phyloP scores from a whole-genome alignment of 2,797 vertebrate genomes.

The Glossophaga mutica region DNA sequence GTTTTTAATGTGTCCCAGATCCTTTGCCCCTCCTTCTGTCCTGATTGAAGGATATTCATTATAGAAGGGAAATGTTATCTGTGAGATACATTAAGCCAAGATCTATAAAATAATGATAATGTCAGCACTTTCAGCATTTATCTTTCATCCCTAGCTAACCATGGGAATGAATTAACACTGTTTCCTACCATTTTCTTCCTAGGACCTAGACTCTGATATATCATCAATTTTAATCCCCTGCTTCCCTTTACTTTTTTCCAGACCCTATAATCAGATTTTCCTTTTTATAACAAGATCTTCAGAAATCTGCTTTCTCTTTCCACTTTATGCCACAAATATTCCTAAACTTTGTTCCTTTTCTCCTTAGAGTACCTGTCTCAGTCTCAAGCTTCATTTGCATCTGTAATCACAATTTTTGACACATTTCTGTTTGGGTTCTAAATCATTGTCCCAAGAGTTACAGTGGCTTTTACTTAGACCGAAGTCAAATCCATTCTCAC shows the following conservation, averaged over 20 bases:
- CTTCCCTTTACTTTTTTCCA: constrained; percentile 12
- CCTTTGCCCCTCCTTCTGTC: neutral
- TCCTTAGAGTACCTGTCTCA: neutral
- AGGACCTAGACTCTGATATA: neutral
- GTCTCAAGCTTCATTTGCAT: neutral
- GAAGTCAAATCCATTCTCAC: constrained; percentile 5
- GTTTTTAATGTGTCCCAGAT: constrained; percentile 61
- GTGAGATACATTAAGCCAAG: constrained; percentile 31
- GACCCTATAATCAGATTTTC: neutral
- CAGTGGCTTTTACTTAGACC: neutral
- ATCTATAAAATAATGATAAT: constrained; percentile 34
- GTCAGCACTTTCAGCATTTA: neutral
- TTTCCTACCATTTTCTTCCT: constrained; percentile 3
- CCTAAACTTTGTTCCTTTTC: neutral
- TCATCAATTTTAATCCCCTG: neutral
- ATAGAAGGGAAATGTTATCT: constrained; percentile 51
- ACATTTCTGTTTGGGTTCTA: constrained; percentile 5
- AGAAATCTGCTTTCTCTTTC: neutral
- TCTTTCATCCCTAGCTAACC: neutral
- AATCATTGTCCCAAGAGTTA: neutral
- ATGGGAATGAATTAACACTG: neutral
- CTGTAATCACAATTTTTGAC: neutral
- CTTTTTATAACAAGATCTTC: constrained; percentile 25
- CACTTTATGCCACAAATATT: neutral
- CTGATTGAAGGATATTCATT: constrained; percentile 40